Base-by-base conservation (phyloP, 2,797 vertebrate genomes). In the Aulostomus chinensis region DNA sequence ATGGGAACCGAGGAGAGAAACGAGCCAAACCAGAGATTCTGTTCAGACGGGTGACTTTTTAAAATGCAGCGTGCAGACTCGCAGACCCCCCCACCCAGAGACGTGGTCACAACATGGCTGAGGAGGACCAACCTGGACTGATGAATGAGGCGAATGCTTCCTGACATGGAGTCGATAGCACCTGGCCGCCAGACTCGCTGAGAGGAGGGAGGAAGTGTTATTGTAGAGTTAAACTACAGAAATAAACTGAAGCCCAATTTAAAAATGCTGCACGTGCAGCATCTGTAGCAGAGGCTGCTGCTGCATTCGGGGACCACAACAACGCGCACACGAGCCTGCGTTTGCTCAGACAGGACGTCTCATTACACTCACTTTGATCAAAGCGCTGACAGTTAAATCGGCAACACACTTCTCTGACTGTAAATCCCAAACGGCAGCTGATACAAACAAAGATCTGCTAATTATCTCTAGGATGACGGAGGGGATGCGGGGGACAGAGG, bases 301-400 rank as follows among this genome's bases (percentile, higher is more conserved):
- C n/a, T n/a, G n/a, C n/a, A n/a, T n/a, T n/a, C n/a, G n/a, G n/a
- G n/a, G n/a, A n/a, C n/a, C n/a, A n/a, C n/a, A n/a, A n/a, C n/a
- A n/a, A n/a, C n/a, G 51, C 57, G 62, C 32, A 32, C 64, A 50
- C 4, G 28, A 13, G 7, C 65, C 53, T n/a, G 5, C 50, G 71
- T 74, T 74, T 56, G 43, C 58, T 57, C 9, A 63, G 73, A 86
- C 73, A 72, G 74, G 62, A 85, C 37, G 65, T 48, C 43, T 81
- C 70, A 8, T 55, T 69, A 42, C 62, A 48, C 78, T 77, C 65
- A 55, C 80, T 84, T 80, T 87, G 82, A 88, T 86, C 83, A 81
- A 67, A 78, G 77, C 26, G 51, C 61, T 85, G 81, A 82, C 72
- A 77, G 75, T 66, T 50, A 72, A 76, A 76, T 68, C 74, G 71